Base-by-base conservation (phyloP, 2,888 invertebrate species). In the Drosophila incognita region DNA sequence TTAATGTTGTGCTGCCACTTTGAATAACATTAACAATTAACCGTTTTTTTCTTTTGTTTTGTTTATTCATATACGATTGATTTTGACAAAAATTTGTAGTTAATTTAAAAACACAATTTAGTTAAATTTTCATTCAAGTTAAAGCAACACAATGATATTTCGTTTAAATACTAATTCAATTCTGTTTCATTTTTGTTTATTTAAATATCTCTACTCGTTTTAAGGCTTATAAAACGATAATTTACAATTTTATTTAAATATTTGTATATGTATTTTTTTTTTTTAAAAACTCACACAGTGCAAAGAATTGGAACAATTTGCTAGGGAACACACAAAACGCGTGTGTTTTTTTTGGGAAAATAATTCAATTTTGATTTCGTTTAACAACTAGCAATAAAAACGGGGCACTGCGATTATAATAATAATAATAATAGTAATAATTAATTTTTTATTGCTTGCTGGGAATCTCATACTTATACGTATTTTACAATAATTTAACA, bases 1-100 rank as follows among this genome's bases (percentile, higher is more conserved):
- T 75, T 76, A 27, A 67, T 75, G 75, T 83, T 75, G 72, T 83
- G 68, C 75, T 67, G 63, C 53, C 65, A 66, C 59, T 64, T 77
- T 83, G 74, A 67, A 69, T 83, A 84, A 84, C 77, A 87, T 81
- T 87, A 82, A 82, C 82, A 82, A 86, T 79, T 82, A 76, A 83
- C 82, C 69, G n/a, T n/a, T n/a, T n/a, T n/a, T n/a, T 68, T 66
- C 40, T 71, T 31, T 40, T 35, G 10, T 59, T 61, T 69, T 64
- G 42, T 83, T 75, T 81, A 66, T 57, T 57, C 67, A 76, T 79
- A 65, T 63, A 51, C 51, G 71, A 67, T 76, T 75, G 64, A 57
- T 66, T 73, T 81, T 24, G 24, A 24, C n/a, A 58, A 74, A 68
- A 69, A 61, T 57, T 73, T 66, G 8, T 66, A 27, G 49, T 40